Conservation (phyloP, 2,888 invertebrate genomes). For the Volucella inflata region DNA sequence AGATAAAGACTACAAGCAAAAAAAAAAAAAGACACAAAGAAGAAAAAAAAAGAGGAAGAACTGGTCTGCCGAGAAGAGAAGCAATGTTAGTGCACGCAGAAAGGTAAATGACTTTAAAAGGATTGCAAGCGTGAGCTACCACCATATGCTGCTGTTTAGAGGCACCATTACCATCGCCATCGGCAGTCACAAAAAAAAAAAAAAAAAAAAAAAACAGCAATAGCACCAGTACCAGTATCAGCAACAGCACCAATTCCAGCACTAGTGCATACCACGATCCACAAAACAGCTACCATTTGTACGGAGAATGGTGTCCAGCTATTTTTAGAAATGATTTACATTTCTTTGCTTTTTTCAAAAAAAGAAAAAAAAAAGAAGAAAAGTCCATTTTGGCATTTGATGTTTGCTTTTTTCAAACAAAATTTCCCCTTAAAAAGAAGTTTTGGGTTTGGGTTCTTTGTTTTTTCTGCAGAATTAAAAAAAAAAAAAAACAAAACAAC, state of each 20-base stretch:
- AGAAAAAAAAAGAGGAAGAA: conserved; percentile 32
- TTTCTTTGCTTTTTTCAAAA: conserved; percentile 42
- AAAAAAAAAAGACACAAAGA: background rate
- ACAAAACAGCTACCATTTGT: background rate
- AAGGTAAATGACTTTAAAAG: conserved; percentile 73
- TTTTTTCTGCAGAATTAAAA: no score
- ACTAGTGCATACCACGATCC: no score
- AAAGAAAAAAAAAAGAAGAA: no score
- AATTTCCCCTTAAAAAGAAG: conserved; percentile 26
- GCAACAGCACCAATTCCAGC: no score
- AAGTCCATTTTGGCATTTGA: conserved; percentile 46
- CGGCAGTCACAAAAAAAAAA: no score
- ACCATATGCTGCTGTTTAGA: conserved; percentile 28
- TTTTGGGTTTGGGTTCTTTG: no score
- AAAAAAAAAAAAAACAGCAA: conserved; percentile 13
- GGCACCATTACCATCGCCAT: background rate
- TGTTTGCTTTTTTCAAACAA: conserved; percentile 27
- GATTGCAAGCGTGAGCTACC: conserved; percentile 66
- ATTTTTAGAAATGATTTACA: conserved; percentile 73
- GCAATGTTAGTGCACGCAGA: conserved; percentile 39
- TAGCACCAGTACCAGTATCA: background rate
- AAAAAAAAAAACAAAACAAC: no score
- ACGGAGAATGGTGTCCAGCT: conserved; percentile 27
- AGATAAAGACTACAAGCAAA: background rate
- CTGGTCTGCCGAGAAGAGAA: conserved; percentile 14